Conservation (phyloP, 2,888 invertebrate species). For the Rotaria sp. region DNA sequence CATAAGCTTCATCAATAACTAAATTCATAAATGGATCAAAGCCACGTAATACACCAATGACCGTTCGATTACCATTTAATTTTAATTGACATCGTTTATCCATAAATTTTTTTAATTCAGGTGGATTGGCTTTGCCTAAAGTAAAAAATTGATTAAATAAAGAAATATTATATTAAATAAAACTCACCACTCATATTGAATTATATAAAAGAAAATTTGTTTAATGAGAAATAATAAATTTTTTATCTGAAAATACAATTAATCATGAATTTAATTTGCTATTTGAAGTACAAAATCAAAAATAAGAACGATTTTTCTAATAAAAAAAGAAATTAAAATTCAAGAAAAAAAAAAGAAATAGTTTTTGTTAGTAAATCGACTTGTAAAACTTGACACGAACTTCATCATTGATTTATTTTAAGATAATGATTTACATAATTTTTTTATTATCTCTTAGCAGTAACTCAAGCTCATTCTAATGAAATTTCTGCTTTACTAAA, state of each 20-base stretch:
- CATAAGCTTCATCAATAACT: conserved; percentile 85
- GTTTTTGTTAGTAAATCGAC: neutral
- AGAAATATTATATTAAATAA: neutral
- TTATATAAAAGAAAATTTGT: neutral
- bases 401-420: too few relatives aligned
- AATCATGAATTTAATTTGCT: too few relatives aligned
- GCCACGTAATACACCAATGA: conserved; percentile 84
- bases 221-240: neutral
- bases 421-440: too few relatives aligned
- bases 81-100: conserved; percentile 78
- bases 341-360: too few relatives aligned
- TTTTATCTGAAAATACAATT: neutral
- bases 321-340: too few relatives aligned
- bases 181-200: neutral
- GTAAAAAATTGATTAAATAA: neutral
- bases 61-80: conserved; percentile 84
- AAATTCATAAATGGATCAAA: conserved; percentile 99
- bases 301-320: too few relatives aligned
- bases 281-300: too few relatives aligned
- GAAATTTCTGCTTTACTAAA: too few relatives aligned
- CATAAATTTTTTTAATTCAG: conserved; percentile 93
- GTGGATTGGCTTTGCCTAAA: conserved; percentile 79
- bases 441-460: too few relatives aligned
- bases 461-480: too few relatives aligned
- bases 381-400: too few relatives aligned